Evolutionary conservation across 1,140 invertebrate species (phyloP).

Genomic region (Cherax quadricarinatus): DNA sequence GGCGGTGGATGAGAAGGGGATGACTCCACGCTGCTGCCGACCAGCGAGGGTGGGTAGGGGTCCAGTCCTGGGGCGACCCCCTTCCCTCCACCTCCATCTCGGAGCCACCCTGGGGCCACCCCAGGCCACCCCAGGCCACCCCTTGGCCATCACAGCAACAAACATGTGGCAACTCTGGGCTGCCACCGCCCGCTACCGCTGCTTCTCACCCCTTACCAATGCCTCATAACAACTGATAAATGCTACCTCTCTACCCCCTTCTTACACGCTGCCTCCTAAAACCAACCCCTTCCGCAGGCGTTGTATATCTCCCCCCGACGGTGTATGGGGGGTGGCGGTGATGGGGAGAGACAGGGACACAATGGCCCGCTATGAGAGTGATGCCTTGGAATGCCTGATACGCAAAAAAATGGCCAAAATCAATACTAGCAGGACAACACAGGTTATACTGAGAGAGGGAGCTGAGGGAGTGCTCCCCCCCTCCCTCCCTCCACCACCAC

Average conservation of each 20-base stretch:
- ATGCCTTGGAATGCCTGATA: conserved; percentile 50
- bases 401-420: conserved; percentile 55
- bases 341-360: neutral
- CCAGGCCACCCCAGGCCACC: neutral
- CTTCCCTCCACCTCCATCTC: neutral
- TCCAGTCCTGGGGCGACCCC: neutral
- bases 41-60: neutral
- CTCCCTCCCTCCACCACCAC: neutral
- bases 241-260: neutral
- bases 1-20: conserved; percentile 15
- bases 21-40: conserved; percentile 13
- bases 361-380: neutral
- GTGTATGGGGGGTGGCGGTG: neutral
- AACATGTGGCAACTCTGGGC: conserved; percentile 46
- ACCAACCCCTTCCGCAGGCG: neutral
- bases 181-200: conserved; percentile 20
- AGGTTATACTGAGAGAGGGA: conserved; percentile 33
- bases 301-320: neutral
- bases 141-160: conserved; percentile 47
- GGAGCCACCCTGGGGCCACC: neutral
- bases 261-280: neutral
- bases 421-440: conserved; percentile 53
- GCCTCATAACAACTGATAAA: conserved; percentile 40
- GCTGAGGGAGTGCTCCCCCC: neutral
- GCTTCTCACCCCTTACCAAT: conserved; percentile 21